Conservation (phyloP, 2,113 vertebrate genomes). For the Leucopternis melanops region DNA sequence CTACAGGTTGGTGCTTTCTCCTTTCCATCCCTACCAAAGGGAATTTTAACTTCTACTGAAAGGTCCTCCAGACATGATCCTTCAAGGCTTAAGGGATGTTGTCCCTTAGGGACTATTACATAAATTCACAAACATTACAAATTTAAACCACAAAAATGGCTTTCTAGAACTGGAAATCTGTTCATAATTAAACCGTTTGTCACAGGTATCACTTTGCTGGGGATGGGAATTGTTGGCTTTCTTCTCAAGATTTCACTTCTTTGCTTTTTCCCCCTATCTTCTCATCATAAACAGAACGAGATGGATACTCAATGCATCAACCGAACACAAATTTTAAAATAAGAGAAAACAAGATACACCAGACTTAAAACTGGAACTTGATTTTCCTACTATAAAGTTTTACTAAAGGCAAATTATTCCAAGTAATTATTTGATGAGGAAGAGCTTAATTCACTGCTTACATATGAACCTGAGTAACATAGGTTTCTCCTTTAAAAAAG, state of each 20-base stretch:
- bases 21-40: not conserved
- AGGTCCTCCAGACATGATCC: not conserved
- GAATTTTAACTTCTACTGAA: not conserved
- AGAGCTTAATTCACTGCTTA: not conserved
- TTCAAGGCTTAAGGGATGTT: too few relatives aligned
- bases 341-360: not conserved
- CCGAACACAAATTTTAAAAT: not conserved
- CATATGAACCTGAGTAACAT: not conserved
- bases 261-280: not conserved
- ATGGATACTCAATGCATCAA: not conserved
- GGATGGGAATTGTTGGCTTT: not conserved
- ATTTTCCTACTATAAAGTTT: not conserved
- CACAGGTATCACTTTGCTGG: not conserved
- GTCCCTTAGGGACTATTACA: too few relatives aligned
- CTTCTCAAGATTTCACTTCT: not conserved
- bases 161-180: not conserved
- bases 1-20: not conserved
- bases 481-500: not conserved
- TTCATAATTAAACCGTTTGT: not conserved
- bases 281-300: not conserved
- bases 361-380: not conserved
- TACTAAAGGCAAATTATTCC: not conserved
- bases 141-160: not conserved
- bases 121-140: not conserved
- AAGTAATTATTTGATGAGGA: not conserved